Evolutionary conservation across 2,113 vertebrate species (phyloP).

Genomic region (Gnathonemus echidnorhynchus): DNA sequence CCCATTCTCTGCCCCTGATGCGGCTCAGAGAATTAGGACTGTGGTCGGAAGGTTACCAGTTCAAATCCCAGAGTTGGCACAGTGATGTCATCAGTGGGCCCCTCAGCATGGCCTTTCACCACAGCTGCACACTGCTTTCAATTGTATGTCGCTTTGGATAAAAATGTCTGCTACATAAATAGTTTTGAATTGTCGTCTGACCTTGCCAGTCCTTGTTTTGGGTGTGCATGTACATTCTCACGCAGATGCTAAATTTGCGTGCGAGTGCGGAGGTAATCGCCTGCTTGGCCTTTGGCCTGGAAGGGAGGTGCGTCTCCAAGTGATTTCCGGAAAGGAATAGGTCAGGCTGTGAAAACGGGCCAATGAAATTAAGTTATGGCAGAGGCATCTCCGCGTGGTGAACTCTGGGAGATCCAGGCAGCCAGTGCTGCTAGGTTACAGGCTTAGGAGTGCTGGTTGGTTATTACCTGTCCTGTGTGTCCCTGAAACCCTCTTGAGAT

Average conservation of each 20-base stretch:
- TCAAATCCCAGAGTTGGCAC: background rate
- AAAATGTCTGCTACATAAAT: background rate
- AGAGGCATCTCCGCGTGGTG: background rate
- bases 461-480: background rate
- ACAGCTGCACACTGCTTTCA: background rate
- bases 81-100: background rate
- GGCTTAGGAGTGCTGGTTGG: background rate
- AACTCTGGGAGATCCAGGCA: background rate
- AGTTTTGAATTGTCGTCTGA: background rate
- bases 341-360: background rate
- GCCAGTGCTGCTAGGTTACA: background rate
- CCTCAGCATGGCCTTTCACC: background rate
- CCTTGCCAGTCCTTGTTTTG: background rate
- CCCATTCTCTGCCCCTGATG: background rate
- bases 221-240: background rate
- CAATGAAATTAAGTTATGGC: background rate
- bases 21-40: background rate
- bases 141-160: background rate
- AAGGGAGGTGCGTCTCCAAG: background rate
- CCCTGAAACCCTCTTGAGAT: too few species aligned
- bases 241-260: background rate
- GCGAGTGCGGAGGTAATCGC: background rate
- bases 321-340: background rate
- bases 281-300: background rate
- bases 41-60: background rate